Percentiles rank a stretch among this genome's conserved stretches.
Evolutionary conservation across 2,888 invertebrate genomes (phyloP).

Genomic region (Leptogaster cylindrica): DNA sequence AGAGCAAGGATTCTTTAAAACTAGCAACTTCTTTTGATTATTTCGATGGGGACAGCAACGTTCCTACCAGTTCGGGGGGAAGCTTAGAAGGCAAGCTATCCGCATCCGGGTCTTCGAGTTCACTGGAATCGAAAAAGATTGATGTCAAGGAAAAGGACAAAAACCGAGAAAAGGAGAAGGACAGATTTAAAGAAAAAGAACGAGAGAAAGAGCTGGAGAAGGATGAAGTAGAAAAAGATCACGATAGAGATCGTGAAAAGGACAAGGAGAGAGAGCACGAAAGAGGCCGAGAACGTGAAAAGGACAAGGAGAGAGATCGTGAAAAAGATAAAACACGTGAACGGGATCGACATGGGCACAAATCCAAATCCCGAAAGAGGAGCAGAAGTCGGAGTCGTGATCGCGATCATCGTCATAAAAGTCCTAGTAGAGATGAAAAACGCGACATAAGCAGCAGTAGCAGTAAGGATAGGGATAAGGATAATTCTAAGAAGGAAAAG

Average conservation of each 20-base stretch:
- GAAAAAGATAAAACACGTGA: slow-evolving; percentile 52
- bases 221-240: slow-evolving; percentile 47
- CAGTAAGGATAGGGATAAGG: slow-evolving; percentile 47
- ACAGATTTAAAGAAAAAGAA: slow-evolving; percentile 5
- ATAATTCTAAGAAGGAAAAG: slow-evolving; percentile 40
- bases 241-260: not conserved
- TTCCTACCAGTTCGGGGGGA: not conserved
- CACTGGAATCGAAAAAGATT: not conserved
- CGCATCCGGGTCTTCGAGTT: not conserved
- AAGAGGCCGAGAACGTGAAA: slow-evolving; percentile 43
- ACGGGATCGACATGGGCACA: slow-evolving; percentile 51
- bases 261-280: not conserved
- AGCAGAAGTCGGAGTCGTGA: slow-evolving; percentile 57
- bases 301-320: slow-evolving; percentile 28
- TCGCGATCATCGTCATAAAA: slow-evolving; percentile 55
- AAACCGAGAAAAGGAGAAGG: not conserved
- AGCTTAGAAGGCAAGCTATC: not conserved
- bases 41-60: not conserved
- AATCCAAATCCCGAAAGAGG: slow-evolving; percentile 52
- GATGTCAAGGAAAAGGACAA: not conserved
- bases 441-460: not conserved
- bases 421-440: slow-evolving; percentile 51
- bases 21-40: not conserved
- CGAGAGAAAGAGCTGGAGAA: slow-evolving; percentile 44
- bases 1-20: slow-evolving; percentile 2